Evolutionary conservation across 2,888 invertebrate species (phyloP), one percentile per base, ranked within the genome.

Genomic region (Dicyrtoma fusca): DNA sequence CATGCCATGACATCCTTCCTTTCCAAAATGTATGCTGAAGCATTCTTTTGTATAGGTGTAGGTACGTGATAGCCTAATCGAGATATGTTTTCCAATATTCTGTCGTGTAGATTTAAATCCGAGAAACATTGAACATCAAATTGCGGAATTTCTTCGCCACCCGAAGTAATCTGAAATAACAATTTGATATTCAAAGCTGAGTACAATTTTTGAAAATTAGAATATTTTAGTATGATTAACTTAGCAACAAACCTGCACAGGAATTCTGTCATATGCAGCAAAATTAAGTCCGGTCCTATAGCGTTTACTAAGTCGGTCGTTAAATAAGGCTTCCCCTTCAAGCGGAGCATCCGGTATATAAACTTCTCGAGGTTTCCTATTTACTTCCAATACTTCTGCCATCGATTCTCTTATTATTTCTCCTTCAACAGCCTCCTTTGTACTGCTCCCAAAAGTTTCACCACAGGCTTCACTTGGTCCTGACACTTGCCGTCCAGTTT

Each of bases 1-100:
- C 97, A 97, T 0, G 92, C 96, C 95, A 98, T 97, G 25, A 99
- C 84, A 86, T 99, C 98, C 26, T 95, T 86, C 0, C 91, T 91
- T 0, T 82, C 85, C 83, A 89, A 85, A 34, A 97, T 89, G 42
- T 93, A 90, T 0, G 97, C 96, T 68, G 97, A 89, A 0, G 96
- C 90, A 79, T 92, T 87, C 82, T 95, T 95, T 83, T 99, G 98
- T 19, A 99, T 92, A 0, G 98, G 98, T 0, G 98, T 98, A 0
- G 97, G 97, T 76, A 88, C 90, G 2, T 63, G 87, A 82, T 95
- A 96, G 0, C 91, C 90, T 0, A 93, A 92, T 81, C 90, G 91
- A 0, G 84, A 82, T 0, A 98, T 88, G 82, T 97, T 97, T 0
- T 89, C 87, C 14, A 91, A 68, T 0, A 97, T 84, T 19, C 89